Evolutionary conservation across 1,140 invertebrate genomes (phyloP), one percentile per base, ranked within the genome.

Genomic region (Bombus waltoni): DNA sequence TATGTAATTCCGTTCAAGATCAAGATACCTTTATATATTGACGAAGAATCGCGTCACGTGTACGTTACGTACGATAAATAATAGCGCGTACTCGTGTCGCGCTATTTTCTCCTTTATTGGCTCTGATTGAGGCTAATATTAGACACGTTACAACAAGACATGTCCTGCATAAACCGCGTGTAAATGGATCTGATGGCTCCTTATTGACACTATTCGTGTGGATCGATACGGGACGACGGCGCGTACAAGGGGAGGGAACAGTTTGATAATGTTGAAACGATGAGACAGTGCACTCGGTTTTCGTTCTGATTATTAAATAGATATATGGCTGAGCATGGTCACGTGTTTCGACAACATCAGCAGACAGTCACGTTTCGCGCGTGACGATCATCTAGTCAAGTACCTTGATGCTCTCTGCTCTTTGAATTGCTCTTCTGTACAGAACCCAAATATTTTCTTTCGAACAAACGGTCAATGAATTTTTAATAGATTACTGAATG

Each of bases 51-150:
- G 28, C 35, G 9, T 87, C 81, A 90, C 83, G 82, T 88, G 89
- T 68, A 57, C 79, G 68, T n/a, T 42, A 66, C 28, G 35, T 42
- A 72, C 32, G 76, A 85, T 86, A 68, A 86, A 88, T 80, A 74
- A 87, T 82, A 32, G 65, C 77, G 78, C 78, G 57, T 83, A 83
- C 66, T 79, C 74, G 78, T 82, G 59, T 65, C 53, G 47, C 15
- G 70, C 73, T 89, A 90, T 90, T 90, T 89, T 85, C 78, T 88
- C 62, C 72, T 88, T 92, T 89, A 92, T 90, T 92, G 87, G 57
- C 66, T 18, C 66, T 92, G 90, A 92, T 92, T 92, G 87, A 65
- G 74, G 68, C 81, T 92, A 92, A 92, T 92, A 90, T 90, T 92
- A 92, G 87, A 88, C 73, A 72, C 32, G 25, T 83, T 66, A 62